Evolutionary conservation across 2,888 invertebrate genomes (phyloP).

Genomic region (Drosophila phalerata): DNA sequence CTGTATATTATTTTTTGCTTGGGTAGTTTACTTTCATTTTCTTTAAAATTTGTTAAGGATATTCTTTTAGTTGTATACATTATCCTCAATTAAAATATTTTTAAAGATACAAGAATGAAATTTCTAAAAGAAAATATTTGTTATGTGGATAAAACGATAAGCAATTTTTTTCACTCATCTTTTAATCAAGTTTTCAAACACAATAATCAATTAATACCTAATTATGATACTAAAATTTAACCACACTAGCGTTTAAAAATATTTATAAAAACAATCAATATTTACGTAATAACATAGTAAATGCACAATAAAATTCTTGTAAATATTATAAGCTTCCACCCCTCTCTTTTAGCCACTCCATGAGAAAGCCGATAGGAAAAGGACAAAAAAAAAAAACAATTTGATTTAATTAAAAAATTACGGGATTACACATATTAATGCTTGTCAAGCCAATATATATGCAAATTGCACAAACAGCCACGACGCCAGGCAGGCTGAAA

Average conservation of each 20-base stretch:
- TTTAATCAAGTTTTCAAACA: no score
- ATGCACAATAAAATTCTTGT: conserved; percentile 6
- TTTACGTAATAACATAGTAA: not conserved
- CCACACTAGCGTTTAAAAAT: not conserved
- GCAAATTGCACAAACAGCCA: conserved; percentile 73
- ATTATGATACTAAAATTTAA: no score
- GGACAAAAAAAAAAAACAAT: conserved; percentile 59
- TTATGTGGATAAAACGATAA: no score
- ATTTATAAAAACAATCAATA: not conserved
- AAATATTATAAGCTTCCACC: conserved; percentile 6
- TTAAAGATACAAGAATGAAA: no score
- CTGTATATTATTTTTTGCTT: no score
- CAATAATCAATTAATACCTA: no score
- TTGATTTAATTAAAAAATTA: conserved; percentile 84
- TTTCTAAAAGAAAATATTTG: no score
- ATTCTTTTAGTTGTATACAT: no score
- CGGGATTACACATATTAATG: conserved; percentile 82
- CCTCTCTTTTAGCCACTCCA: not conserved
- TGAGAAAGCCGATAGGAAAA: conserved; percentile 3
- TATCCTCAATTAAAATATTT: no score
- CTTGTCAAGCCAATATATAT: conserved; percentile 83
- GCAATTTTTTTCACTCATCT: no score
- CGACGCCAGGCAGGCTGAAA: conserved; percentile 23
- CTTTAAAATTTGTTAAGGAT: no score
- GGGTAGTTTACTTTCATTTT: not conserved